These are phyloP conservation scores for Taurulus bubalis DNA, from an alignment of 2,113 vertebrate genomes.

Conservation along the genomic window DNA sequence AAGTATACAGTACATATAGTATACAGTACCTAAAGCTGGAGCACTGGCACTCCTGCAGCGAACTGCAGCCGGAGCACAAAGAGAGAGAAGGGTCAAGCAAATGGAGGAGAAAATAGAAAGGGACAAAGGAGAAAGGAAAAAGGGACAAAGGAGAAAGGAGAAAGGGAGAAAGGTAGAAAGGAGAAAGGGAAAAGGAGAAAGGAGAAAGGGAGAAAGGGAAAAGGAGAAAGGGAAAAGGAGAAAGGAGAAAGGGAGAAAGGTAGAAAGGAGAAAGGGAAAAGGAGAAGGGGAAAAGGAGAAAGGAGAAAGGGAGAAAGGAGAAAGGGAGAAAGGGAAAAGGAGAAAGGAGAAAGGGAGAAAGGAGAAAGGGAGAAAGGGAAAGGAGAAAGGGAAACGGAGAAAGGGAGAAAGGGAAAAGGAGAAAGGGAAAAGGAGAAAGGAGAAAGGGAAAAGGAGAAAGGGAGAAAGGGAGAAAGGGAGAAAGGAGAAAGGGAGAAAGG, in stretches of 20 bases:
- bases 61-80: conserved; percentile 88
- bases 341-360: conserved; percentile 38
- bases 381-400: too few relatives aligned
- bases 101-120: too few relatives aligned
- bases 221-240: conserved; percentile 23
- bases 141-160: conserved; percentile 22
- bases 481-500: conserved; percentile 44
- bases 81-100: conserved; percentile 47
- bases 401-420: conserved; percentile 31
- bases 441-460: conserved; percentile 14
- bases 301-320: conserved; percentile 30
- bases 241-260: conserved; percentile 6
- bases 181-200: conserved; percentile 44
- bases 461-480: background rate
- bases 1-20: background rate
- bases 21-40: conserved; percentile 95
- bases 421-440: conserved; percentile 33
- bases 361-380: conserved; percentile 14
- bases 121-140: conserved; percentile 1
- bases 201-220: background rate
- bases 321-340: conserved; percentile 29
- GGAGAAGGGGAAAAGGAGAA: background rate
- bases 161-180: too few relatives aligned
- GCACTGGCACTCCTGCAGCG: conserved; percentile 95
- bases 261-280: conserved; percentile 36